Base-by-base conservation (phyloP, 2,113 vertebrate genomes). In the Typhlomys cinereus region DNA sequence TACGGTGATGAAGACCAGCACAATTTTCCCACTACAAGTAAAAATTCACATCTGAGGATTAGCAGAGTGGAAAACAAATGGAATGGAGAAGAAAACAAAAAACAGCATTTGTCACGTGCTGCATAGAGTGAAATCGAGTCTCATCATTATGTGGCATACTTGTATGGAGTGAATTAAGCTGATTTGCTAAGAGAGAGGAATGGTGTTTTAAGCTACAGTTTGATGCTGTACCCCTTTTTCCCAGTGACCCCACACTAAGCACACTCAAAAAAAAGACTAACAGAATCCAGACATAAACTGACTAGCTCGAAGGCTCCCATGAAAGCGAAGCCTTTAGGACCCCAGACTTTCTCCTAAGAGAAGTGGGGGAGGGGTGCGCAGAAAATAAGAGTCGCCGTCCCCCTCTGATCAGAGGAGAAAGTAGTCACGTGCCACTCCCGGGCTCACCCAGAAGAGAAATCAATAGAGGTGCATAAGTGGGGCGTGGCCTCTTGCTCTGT, bases 391-490 rank as follows among this genome's bases (percentile, higher is more conserved):
- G 54, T 11, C n/a, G 39, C n/a, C 67, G 31, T 50, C n/a, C n/a
- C n/a, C n/a, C n/a, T n/a, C n/a, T n/a, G n/a, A n/a, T 48, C 5
- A 73, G 80, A 57, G 85, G 14, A 80, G 18, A 25, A 17, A 17
- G 34, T 29, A n/a, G 23, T 83, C 70, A 41, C 44, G 8, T 0
- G 46, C 71, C 54, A 29, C 67, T 80, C 75, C n/a, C n/a, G 36
- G 54, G 15, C 79, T 83, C 74, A 73, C 67, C 50, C 13, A n/a
- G 79, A 89, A 62, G 54, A 88, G 50, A 85, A 92, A 96, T 95
- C 95, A 89, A 79, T 96, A 73, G 74, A 21, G 18, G 29, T 4
- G 31, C 50, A 85, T 93, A 92, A 93, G 93, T 66, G 48, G 83
- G 50, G 39, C 59, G 50, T 11, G 64, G 34, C 75, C 27, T 48